These are phyloP conservation scores for Melitaea athalia DNA, from an alignment of 2,888 invertebrate species.

Conservation along the genomic window DNA sequence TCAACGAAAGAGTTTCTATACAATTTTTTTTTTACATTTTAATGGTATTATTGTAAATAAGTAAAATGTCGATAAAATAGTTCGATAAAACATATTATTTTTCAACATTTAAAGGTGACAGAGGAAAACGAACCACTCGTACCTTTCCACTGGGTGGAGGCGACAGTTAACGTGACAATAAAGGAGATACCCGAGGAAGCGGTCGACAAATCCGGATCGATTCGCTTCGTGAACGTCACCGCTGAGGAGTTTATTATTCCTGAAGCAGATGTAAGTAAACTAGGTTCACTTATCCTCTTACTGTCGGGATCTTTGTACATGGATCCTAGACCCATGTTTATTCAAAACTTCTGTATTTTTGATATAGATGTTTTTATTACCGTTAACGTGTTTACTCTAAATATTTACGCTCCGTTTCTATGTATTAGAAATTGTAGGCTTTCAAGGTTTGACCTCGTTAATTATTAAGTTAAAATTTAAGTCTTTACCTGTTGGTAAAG, in stretches of 20 bases:
- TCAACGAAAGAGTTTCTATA: not conserved
- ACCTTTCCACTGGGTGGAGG: constrained; percentile 87
- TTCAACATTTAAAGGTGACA: constrained; percentile 74
- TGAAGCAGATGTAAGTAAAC: constrained; percentile 69
- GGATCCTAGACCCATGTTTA: not conserved
- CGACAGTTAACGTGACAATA: constrained; percentile 93
- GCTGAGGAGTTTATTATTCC: constrained; percentile 92
- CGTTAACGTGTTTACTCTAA: not conserved
- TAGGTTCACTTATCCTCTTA: constrained; percentile 20
- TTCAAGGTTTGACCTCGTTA: constrained; percentile 3
- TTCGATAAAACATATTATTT: no score
- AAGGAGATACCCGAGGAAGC: constrained; percentile 95
- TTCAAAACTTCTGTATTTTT: constrained; percentile 6
- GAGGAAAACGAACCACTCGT: constrained; percentile 84
- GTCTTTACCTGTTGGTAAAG: not conserved
- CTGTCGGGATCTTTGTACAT: constrained; percentile 1
- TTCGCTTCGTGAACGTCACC: constrained; percentile 90
- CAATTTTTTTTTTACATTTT: not conserved
- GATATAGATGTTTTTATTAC: not conserved
- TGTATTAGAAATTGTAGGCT: not conserved
- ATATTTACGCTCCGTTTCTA: no score
- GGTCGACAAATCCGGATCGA: constrained; percentile 95
- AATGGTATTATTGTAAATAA: no score
- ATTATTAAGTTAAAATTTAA: constrained; percentile 6
- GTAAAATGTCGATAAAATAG: no score